A percentile compares a stretch with the other conserved stretches of the same genome.
Conservation (phyloP, 2,113 vertebrate species). For the Castor canadensis region DNA sequence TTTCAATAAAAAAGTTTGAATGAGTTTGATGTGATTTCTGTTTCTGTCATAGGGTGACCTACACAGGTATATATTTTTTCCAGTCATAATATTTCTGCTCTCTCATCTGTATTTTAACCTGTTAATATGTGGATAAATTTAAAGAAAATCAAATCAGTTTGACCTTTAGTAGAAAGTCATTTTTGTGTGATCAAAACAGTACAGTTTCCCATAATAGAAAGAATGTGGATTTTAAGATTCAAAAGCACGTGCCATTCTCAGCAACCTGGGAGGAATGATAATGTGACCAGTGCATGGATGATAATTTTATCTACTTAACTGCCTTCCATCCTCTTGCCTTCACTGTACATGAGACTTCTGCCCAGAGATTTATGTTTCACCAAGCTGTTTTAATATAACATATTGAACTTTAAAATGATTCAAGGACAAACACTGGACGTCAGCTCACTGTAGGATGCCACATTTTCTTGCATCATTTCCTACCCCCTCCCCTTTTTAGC, state of each 20-base stretch:
- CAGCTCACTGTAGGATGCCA: slow-evolving; percentile 29
- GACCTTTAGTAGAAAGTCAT: slow-evolving; percentile 72
- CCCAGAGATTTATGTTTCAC: slow-evolving; percentile 66
- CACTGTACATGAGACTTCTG: slow-evolving; percentile 59
- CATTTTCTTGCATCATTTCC: slow-evolving; percentile 63
- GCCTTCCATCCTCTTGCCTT: slow-evolving; percentile 48
- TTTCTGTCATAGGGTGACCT: slow-evolving; percentile 69
- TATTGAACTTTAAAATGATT: slow-evolving; percentile 74
- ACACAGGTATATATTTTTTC: slow-evolving; percentile 40
- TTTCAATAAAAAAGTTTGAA: slow-evolving; percentile 70
- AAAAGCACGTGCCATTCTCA: not conserved
- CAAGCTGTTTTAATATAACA: slow-evolving; percentile 66
- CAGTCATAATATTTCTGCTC: slow-evolving; percentile 53
- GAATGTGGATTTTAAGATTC: slow-evolving; percentile 63
- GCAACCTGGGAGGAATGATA: slow-evolving; percentile 63
- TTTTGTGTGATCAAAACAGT: slow-evolving; percentile 64
- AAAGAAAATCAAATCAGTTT: slow-evolving; percentile 60
- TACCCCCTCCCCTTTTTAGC: slow-evolving; percentile 13
- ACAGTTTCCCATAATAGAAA: slow-evolving; percentile 38
- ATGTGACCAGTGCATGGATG: slow-evolving; percentile 52
- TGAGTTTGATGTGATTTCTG: slow-evolving; percentile 75
- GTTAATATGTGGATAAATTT: slow-evolving; percentile 56
- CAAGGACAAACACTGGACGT: slow-evolving; percentile 70
- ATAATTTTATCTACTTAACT: slow-evolving; percentile 69
- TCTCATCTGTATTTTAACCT: slow-evolving; percentile 60